Evolutionary conservation across 2,113 vertebrate genomes (phyloP).

Genomic region (Sakesphorus luctuosus): DNA sequence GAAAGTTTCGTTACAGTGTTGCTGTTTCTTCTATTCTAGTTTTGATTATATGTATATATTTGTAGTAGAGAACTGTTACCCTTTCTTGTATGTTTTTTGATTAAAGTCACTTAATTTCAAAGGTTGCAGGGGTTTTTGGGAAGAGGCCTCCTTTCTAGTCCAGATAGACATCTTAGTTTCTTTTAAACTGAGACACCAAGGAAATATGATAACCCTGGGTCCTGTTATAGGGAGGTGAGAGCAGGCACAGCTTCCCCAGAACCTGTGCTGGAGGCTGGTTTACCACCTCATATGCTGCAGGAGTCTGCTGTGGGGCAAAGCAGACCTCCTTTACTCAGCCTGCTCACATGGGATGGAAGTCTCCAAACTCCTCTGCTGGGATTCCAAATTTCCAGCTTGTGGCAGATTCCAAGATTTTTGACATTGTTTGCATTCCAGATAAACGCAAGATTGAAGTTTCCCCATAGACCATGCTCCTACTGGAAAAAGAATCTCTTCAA

Average conservation of each 20-base stretch:
- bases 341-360: neutral
- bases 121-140: too few relatives aligned
- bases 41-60: too few relatives aligned
- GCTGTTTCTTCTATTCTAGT: too few relatives aligned
- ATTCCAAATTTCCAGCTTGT: neutral
- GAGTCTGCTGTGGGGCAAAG: neutral
- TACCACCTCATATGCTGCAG: rapidly evolving
- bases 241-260: neutral
- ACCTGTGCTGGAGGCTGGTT: rapidly evolving
- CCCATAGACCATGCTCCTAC: neutral
- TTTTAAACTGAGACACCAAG: neutral
- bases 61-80: too few relatives aligned
- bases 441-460: neutral
- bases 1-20: too few relatives aligned
- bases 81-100: too few relatives aligned
- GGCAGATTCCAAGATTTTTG: neutral
- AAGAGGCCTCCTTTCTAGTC: too few relatives aligned
- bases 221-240: neutral
- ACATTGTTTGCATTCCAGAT: neutral
- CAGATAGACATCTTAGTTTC: too few relatives aligned
- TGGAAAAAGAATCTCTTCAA: neutral
- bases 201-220: neutral
- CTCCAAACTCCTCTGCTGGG: neutral
- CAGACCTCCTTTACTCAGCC: neutral
- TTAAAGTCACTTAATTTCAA: too few relatives aligned